Evolutionary conservation across 2,888 invertebrate species (phyloP), one percentile per base, ranked within the genome.

Genomic region (Candidula unifasciata): DNA sequence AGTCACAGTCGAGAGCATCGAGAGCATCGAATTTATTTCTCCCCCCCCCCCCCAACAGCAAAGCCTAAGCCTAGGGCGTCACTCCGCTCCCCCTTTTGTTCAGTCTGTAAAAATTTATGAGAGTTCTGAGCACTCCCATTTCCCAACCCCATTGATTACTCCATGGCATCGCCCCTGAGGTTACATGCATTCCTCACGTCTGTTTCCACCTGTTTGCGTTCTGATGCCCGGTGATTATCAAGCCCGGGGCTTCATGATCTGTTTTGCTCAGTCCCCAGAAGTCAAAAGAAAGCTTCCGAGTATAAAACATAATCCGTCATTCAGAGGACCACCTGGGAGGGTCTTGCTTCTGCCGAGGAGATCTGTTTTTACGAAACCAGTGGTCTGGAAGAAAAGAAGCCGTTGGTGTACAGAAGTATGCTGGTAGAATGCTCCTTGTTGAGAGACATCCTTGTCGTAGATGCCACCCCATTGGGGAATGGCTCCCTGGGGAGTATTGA

Each of bases 301-400:
- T 64, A 66, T 13, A 66, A 27, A 66, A 66, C 27, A 13, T 27
- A 27, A 66, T 66, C 66, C 66, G 27, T n/a, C 66, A 66, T 27
- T 27, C 27, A 66, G 13, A 27, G n/a, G 66, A 66, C 66, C 66
- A 66, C 66, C 66, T 66, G 66, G 8, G 66, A 66, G 66, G 66
- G 2, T 10, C 27, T 8, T 66, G 27, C n/a, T 66, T 66, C 66
- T 66, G 8, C 27, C 27, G 5, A 13, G 66, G 66, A 13, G 66
- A 27, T 66, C 66, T 66, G n/a, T 66, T 13, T 66, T 66, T 44
- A 13, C 66, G 13, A n/a, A 66, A 27, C 5, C 66, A 13, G 8
- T 27, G 66, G 66, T n/a, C n/a, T 24, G 24, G 5, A 66, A 66
- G 66, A n/a, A 27, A 66, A 66, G 13, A n/a, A 66, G 66, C 3